These are phyloP conservation scores for Xyliphius kryptos DNA, from an alignment of 2,113 vertebrate genomes.

Conservation along the genomic window DNA sequence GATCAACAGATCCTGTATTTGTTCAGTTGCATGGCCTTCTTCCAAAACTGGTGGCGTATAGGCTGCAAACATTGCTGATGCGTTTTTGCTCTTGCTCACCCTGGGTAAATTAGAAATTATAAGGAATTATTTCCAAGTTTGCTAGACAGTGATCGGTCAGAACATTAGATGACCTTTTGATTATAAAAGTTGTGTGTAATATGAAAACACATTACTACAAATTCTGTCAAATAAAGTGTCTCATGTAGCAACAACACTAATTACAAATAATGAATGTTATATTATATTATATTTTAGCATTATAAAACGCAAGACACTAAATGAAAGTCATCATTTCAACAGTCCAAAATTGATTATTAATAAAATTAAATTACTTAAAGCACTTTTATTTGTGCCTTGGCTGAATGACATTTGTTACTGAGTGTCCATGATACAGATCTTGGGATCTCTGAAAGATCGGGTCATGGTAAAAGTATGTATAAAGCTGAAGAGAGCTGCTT, in stretches of 20 bases:
- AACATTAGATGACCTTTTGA: constrained; percentile 7
- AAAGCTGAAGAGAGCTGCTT: constrained; percentile 30
- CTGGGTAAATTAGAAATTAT: constrained; percentile 60
- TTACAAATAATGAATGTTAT: constrained; percentile 1
- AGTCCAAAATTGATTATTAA: constrained; percentile 7
- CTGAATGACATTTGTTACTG: constrained; percentile 52
- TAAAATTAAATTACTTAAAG: neutral
- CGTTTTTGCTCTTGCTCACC: constrained; percentile 63
- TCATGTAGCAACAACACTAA: neutral
- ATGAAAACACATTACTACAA: neutral
- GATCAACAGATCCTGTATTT: constrained; percentile 67
- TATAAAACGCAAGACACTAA: neutral
- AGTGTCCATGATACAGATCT: constrained; percentile 38
- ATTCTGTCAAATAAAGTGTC: neutral
- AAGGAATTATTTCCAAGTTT: constrained; percentile 61
- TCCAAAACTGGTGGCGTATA: constrained; percentile 57
- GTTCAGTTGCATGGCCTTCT: constrained; percentile 82
- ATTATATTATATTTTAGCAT: neutral
- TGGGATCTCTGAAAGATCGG: constrained; percentile 26
- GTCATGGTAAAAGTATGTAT: constrained; percentile 40
- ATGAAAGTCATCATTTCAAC: neutral
- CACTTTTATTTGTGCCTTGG: constrained; percentile 42
- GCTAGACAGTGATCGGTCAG: constrained; percentile 11
- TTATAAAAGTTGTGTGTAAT: constrained; percentile 15
- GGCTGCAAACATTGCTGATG: constrained; percentile 64